Percentiles rank a stretch among this genome's conserved stretches.
Evolutionary conservation across 2,797 vertebrate genomes (phyloP).

Genomic region (Lepilemur ruficaudatus): DNA sequence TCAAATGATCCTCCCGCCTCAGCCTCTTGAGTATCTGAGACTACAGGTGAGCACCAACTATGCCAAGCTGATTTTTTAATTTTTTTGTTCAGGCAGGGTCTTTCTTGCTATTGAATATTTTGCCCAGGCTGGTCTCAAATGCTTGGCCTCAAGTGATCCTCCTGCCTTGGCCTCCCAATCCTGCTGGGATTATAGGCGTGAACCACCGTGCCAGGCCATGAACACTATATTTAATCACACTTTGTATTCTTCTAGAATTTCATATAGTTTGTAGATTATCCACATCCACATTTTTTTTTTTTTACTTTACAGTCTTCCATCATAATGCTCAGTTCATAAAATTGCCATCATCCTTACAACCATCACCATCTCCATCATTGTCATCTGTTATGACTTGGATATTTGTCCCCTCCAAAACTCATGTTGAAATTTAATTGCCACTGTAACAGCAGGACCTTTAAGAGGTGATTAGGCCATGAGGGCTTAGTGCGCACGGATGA

Average conservation of each 20-base stretch:
- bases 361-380: not conserved
- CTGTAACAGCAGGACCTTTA: not conserved
- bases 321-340: not conserved
- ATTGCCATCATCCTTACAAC: not conserved
- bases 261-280: not conserved
- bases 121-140: not conserved
- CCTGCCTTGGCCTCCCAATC: not conserved
- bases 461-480: not conserved
- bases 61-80: too few relatives aligned
- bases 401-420: not conserved
- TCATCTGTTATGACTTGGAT: not conserved
- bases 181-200: not conserved
- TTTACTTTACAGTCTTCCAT: not conserved
- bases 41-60: not conserved
- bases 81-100: not conserved
- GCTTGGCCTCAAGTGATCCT: not conserved
- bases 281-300: not conserved
- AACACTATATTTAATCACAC: not conserved
- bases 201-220: not conserved
- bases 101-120: not conserved
- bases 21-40: not conserved
- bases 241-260: slow-evolving; percentile 21
- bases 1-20: not conserved
- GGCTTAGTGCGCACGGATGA: not conserved
- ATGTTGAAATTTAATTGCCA: not conserved